phyloP scores from a whole-genome alignment of 2,888 invertebrate genomes.

The Lepidonotus clava region DNA sequence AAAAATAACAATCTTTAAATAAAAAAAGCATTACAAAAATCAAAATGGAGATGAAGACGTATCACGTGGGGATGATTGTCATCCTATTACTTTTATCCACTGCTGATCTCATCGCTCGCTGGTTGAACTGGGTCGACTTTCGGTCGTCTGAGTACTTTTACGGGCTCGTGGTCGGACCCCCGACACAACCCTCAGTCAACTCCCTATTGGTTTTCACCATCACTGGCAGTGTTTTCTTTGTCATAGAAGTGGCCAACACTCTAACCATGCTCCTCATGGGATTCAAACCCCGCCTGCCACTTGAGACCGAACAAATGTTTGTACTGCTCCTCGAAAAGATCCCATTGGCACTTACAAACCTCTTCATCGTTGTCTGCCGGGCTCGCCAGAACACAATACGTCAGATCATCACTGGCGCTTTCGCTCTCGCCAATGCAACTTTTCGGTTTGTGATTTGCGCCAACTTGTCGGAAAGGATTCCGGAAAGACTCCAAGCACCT shows the following conservation, averaged over 20 bases:
- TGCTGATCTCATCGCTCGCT: not conserved
- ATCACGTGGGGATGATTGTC: not conserved
- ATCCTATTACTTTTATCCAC: not conserved
- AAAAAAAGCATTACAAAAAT: no score
- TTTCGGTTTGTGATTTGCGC: not conserved
- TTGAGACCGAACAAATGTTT: not conserved
- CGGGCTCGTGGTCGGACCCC: not conserved
- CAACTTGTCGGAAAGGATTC: not conserved
- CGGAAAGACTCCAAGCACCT: not conserved
- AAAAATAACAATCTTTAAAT: no score
- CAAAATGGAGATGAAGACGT: not conserved
- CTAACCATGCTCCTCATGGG: not conserved
- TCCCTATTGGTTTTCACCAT: not conserved
- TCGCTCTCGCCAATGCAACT: not conserved
- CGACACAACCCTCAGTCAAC: not conserved
- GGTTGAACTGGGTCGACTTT: not conserved
- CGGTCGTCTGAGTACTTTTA: not conserved
- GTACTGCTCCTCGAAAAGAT: not conserved
- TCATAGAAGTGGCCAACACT: not conserved
- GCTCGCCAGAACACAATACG: conserved; percentile 1
- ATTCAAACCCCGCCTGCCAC: not conserved
- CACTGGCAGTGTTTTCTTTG: not conserved
- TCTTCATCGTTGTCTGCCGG: not conserved
- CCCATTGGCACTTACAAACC: not conserved
- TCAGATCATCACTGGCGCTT: not conserved